Conservation (phyloP, 2,888 invertebrate genomes). For the Theodoxus fluviatilis region DNA sequence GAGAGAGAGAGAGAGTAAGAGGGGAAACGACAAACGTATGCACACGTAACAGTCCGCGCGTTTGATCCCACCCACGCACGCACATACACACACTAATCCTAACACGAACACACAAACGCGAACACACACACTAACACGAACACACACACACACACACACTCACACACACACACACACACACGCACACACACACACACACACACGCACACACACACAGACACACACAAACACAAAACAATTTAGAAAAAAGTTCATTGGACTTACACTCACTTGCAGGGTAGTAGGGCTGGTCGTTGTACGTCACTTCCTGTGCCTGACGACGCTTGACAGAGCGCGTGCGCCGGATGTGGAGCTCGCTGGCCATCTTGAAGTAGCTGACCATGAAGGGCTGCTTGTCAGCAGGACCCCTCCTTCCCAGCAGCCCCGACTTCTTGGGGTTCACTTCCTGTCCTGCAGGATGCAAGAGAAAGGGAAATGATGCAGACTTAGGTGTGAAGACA, state of each 20-base stretch:
- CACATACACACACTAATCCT: not conserved
- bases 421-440: constrained; percentile 83
- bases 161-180: constrained; percentile 20
- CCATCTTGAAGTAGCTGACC: constrained; percentile 77
- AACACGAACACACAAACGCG: not conserved
- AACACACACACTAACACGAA: constrained; percentile 8
- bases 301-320: constrained; percentile 34
- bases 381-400: constrained; percentile 88
- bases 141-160: constrained; percentile 17
- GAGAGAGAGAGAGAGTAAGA: not conserved
- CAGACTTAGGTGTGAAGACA: too few relatives aligned
- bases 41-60: too few relatives aligned
- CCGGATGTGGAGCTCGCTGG: constrained; percentile 50
- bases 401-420: constrained; percentile 78
- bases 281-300: constrained; percentile 39
- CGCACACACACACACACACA: constrained; percentile 16
- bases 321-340: constrained; percentile 44
- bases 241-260: not conserved
- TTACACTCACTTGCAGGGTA: not conserved
- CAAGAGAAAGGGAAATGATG: too few relatives aligned
- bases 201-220: constrained; percentile 17
- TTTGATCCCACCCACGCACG: not conserved
- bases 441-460: constrained; percentile 77
- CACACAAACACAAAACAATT: not conserved
- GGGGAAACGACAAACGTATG: too few relatives aligned